Evolutionary conservation across 2,113 vertebrate species (phyloP).

Genomic region (Otus sunia): DNA sequence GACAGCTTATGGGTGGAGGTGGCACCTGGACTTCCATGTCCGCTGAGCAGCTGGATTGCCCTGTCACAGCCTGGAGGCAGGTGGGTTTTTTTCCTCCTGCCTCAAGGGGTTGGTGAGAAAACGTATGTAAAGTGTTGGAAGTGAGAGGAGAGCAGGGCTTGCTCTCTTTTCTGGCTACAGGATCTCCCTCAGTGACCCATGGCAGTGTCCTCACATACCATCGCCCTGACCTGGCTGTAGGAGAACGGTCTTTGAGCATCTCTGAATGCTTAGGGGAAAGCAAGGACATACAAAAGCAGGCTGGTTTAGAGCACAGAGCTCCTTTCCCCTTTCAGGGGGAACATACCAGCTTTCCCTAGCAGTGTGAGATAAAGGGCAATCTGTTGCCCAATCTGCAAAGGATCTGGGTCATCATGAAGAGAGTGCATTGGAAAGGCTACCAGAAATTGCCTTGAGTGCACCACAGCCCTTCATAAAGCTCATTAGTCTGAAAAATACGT

Average conservation of each 20-base stretch:
- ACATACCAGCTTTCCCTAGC: background rate
- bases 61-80: background rate
- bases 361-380: background rate
- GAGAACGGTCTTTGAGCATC: background rate
- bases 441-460: background rate
- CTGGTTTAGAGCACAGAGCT: background rate
- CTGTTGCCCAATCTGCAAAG: background rate
- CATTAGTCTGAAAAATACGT: background rate
- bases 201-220: background rate
- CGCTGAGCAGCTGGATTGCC: background rate
- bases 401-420: background rate
- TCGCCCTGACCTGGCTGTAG: background rate
- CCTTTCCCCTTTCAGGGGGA: background rate
- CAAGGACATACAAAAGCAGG: background rate
- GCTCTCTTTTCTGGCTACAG: background rate
- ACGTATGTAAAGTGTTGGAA: background rate
- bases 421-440: background rate
- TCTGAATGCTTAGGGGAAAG: background rate
- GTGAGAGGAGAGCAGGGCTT: fast-evolving
- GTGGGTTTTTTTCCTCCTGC: background rate
- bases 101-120: background rate
- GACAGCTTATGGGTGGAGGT: background rate
- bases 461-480: background rate
- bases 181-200: background rate
- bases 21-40: background rate